phyloP scores from a whole-genome alignment of 2,888 invertebrate genomes.

The Geotrupes spiniger region DNA sequence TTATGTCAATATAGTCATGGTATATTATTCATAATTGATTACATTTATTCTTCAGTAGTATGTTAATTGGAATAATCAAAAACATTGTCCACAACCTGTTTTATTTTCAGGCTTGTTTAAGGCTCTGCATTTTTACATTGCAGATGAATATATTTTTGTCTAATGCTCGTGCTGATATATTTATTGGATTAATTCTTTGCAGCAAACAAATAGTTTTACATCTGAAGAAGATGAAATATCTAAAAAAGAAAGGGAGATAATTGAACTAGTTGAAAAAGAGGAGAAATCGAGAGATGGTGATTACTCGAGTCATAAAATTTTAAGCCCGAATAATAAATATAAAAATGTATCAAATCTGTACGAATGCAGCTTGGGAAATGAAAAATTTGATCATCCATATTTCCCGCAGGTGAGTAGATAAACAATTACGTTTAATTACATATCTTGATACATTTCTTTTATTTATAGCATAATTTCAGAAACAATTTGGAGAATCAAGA shows the following conservation, averaged over 20 bases:
- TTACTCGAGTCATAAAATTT: constrained; percentile 16
- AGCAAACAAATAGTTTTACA: constrained; percentile 64
- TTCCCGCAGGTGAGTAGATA: constrained; percentile 35
- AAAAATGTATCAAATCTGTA: constrained; percentile 12
- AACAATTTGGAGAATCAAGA: constrained; percentile 44
- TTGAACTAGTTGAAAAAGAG: constrained; percentile 61
- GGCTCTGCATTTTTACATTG: neutral
- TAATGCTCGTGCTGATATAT: neutral
- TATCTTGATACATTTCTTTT: constrained; percentile 13
- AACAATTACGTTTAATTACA: neutral
- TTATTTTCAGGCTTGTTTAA: neutral
- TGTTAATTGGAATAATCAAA: too few species aligned
- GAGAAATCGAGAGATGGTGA: constrained; percentile 57
- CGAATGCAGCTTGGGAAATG: constrained; percentile 33
- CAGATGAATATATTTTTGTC: neutral
- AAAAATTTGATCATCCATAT: constrained; percentile 39
- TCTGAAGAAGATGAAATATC: constrained; percentile 77
- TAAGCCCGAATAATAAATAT: constrained; percentile 19
- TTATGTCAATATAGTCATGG: too few species aligned
- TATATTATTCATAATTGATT: too few species aligned
- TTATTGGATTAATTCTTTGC: constrained; percentile 17
- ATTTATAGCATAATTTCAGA: constrained; percentile 28
- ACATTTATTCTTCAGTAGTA: too few species aligned
- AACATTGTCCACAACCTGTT: neutral
- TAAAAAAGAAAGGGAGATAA: constrained; percentile 64